These are phyloP conservation scores for Tanytarsus gracilentus DNA, from an alignment of 2,888 invertebrate species.

Conservation along the genomic window DNA sequence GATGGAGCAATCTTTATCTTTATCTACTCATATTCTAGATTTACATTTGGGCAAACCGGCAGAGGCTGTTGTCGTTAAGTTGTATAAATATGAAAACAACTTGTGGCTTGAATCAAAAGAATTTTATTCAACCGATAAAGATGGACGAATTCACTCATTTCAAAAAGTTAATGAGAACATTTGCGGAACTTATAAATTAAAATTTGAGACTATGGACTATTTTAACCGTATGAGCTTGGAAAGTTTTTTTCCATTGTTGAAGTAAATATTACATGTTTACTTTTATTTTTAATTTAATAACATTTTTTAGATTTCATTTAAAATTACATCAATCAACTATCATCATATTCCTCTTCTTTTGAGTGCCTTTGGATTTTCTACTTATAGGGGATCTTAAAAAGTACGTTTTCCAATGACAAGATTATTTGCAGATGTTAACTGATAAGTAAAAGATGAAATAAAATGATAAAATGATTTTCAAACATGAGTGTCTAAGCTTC, in stretches of 20 bases:
- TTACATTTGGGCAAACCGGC: slow-evolving; percentile 60
- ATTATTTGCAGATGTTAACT: slow-evolving; percentile 35
- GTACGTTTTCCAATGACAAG: slow-evolving; percentile 23
- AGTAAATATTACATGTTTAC: slow-evolving; percentile 42
- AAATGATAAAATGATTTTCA: neutral
- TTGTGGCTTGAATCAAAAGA: slow-evolving; percentile 59
- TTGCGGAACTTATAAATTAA: slow-evolving; percentile 62
- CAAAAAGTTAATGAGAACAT: slow-evolving; percentile 51
- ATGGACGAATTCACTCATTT: slow-evolving; percentile 59
- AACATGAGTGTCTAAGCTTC: slow-evolving; percentile 7
- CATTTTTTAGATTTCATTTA: slow-evolving; percentile 57
- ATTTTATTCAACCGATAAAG: slow-evolving; percentile 52
- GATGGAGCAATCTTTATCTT: slow-evolving; percentile 44
- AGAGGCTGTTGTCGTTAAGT: slow-evolving; percentile 50
- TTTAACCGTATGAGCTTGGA: slow-evolving; percentile 52
- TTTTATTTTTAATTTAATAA: too few species aligned
- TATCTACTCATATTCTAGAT: slow-evolving; percentile 69
- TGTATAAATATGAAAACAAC: slow-evolving; percentile 56
- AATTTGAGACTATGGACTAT: slow-evolving; percentile 64
- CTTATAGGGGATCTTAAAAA: slow-evolving; percentile 61
- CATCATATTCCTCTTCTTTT: slow-evolving; percentile 69
- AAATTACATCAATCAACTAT: slow-evolving; percentile 53
- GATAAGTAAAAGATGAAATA: neutral
- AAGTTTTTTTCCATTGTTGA: slow-evolving; percentile 70
- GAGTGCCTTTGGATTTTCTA: slow-evolving; percentile 68